Base-by-base conservation (phyloP, 1,140 invertebrate species). In the Trialeurodes vaporariorum region DNA sequence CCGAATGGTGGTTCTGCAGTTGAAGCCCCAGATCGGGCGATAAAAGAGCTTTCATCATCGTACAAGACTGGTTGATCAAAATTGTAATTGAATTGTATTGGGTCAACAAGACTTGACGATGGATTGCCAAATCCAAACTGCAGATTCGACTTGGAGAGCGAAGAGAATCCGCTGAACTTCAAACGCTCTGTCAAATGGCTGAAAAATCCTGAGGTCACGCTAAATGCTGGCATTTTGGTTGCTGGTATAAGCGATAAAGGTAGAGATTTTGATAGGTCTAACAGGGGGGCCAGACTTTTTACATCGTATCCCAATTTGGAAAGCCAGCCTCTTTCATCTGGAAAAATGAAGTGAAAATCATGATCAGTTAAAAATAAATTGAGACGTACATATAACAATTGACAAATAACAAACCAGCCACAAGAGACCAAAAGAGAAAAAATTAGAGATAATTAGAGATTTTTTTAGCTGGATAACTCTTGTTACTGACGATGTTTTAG, bases 291-390 rank as follows among this genome's bases (percentile, higher is more conserved):
- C 63, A 96, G 78, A 66, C 87, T 92, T 69, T 88, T 86, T n/a
- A 95, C 79, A 71, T 94, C 87, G 73, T 92, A 94, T 25, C 93
- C 93, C 1, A 96, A 82, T 62, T 87, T 82, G 12, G 83, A 81
- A 70, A 97, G 77, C 93, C 93, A 96, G 63, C 86, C 86, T 71
- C 88, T 81, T 75, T 93, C 89, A 82, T 93, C 91, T 89, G 80
- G 61, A 83, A 82, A 70, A 74, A n/a, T n/a, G n/a, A n/a, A n/a
- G n/a, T n/a, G n/a, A n/a, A n/a, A n/a, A n/a, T n/a, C n/a, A n/a
- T n/a, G n/a, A n/a, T n/a, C n/a, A n/a, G n/a, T n/a, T n/a, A n/a
- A n/a, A n/a, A n/a, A n/a, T n/a, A n/a, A n/a, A n/a, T n/a, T n/a
- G n/a, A n/a, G n/a, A n/a, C n/a, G n/a, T n/a, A n/a, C n/a, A n/a